Evolutionary conservation across 2,113 vertebrate species (phyloP), one percentile per base, ranked within the genome.

Genomic region (Strix aluco): DNA sequence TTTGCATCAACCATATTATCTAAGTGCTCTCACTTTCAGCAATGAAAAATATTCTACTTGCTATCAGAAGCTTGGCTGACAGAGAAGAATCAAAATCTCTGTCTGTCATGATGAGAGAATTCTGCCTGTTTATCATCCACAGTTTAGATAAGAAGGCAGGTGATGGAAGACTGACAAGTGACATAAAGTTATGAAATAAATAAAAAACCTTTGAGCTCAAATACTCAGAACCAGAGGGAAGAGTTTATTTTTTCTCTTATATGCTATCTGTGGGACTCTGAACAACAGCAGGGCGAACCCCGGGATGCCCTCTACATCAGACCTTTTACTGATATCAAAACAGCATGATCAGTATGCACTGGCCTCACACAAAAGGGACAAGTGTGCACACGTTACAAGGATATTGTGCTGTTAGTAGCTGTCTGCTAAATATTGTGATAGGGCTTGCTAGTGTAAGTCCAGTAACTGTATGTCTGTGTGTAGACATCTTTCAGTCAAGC

Each of bases 51-150:
- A 0, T 75, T 75, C 38, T 13, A 74, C 13, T 88, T 36, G 10
- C 19, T 86, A 86, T 57, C 18, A 83, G 75, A 91, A 91, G 17
- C 27, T 75, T 92, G 80, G 47, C 81, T 88, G 57, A 75, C 32
- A 80, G 30, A 90, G 18, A 3, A 79, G 29, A 92, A 75, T 82
- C 42, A 82, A 86, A 91, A 82, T 36, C 49, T 15, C 32, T 59
- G 40, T 52, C 51, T 90, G 74, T 85, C 46, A 74, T 55, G 70
- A 72, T 71, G 65, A 85, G 74, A 90, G 74, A 95, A 94, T 94
- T 84, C 55, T 88, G 70, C 51, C 32, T 81, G 13, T 73, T 92
- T 94, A 52, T 84, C 36, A 81, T 78, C 51, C 70, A 81, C 15
- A 69, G 26, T 78, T 78, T 81, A 51, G 65, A 52, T 52, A 85